Conservation (phyloP, 2,797 vertebrate species). For the Pampus argenteus region DNA sequence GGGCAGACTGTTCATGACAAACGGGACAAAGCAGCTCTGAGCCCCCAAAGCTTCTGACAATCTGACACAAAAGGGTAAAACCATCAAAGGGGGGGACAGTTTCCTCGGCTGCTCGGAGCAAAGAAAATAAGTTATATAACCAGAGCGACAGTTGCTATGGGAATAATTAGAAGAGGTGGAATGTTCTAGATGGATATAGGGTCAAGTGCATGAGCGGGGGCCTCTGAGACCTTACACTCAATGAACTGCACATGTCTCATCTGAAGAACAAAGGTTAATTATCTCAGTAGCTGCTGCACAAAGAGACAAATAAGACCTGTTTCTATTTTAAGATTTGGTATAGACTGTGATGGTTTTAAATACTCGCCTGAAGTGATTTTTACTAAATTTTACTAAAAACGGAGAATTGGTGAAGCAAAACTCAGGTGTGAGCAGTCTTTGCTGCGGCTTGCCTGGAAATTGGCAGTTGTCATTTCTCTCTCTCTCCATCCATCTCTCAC, state of each 20-base stretch:
- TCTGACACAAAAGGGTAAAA: conserved; percentile 61
- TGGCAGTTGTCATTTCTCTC: conserved; percentile 25
- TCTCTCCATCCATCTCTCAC: conserved; percentile 7
- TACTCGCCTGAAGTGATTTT: no score
- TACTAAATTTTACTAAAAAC: no score
- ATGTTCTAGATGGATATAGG: conserved; percentile 33
- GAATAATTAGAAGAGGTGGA: conserved; percentile 48
- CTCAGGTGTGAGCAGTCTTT: background rate
- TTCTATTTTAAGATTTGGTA: background rate
- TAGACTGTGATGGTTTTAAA: background rate
- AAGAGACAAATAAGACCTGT: background rate
- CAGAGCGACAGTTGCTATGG: conserved; percentile 38
- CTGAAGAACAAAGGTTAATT: conserved; percentile 16
- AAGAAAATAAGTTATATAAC: conserved; percentile 71
- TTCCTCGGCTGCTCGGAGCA: conserved; percentile 46
- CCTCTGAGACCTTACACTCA: conserved; percentile 13
- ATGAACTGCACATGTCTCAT: conserved; percentile 5
- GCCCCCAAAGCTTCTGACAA: conserved; percentile 47
- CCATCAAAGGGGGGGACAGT: conserved; percentile 43
- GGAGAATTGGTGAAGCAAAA: background rate
- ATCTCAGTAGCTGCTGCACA: background rate
- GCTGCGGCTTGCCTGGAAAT: conserved; percentile 9
- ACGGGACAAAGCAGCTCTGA: conserved; percentile 57
- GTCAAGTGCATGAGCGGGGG: conserved; percentile 27
- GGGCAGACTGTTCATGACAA: conserved; percentile 40